Evolutionary conservation across 35 echinoderm and acorn worm genomes (phyloP).

Genomic region (Ptychodera flava): DNA sequence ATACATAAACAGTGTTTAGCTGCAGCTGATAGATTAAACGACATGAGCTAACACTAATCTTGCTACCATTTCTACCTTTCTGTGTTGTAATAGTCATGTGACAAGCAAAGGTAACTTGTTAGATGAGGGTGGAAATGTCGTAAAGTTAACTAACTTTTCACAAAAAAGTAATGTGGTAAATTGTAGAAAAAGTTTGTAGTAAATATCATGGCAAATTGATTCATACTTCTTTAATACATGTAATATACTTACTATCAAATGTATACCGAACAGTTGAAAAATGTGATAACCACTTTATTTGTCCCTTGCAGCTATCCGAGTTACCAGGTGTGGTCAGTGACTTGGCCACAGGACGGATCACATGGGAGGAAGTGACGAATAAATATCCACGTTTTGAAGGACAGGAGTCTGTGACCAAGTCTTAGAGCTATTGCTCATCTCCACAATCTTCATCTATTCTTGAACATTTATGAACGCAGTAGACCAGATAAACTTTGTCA

Average conservation of each 20-base stretch:
- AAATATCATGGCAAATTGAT: neutral
- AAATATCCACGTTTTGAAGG: slow-evolving; percentile 82
- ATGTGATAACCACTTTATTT: neutral
- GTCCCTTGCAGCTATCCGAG: slow-evolving; percentile 58
- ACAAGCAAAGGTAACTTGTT: too few relatives aligned
- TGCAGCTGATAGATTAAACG: too few relatives aligned
- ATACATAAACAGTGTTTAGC: too few relatives aligned
- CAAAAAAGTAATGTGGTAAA: neutral
- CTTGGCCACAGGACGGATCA: slow-evolving; percentile 47
- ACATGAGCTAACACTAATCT: too few relatives aligned
- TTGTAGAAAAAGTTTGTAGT: neutral
- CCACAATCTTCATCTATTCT: too few relatives aligned
- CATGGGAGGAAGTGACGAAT: slow-evolving; percentile 63
- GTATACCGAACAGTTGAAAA: neutral
- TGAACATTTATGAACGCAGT: too few relatives aligned
- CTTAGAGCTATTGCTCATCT: too few relatives aligned
- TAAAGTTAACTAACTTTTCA: neutral
- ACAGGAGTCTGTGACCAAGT: slow-evolving; percentile 35
- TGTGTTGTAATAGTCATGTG: too few relatives aligned
- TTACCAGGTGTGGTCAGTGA: slow-evolving; percentile 57
- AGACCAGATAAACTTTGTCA: too few relatives aligned
- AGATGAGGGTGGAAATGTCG: too few relatives aligned
- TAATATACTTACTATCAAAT: neutral
- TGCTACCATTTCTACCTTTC: too few relatives aligned
- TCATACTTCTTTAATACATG: neutral